Conservation (phyloP, 2,888 invertebrate species). For the Drosophila ustulata region DNA sequence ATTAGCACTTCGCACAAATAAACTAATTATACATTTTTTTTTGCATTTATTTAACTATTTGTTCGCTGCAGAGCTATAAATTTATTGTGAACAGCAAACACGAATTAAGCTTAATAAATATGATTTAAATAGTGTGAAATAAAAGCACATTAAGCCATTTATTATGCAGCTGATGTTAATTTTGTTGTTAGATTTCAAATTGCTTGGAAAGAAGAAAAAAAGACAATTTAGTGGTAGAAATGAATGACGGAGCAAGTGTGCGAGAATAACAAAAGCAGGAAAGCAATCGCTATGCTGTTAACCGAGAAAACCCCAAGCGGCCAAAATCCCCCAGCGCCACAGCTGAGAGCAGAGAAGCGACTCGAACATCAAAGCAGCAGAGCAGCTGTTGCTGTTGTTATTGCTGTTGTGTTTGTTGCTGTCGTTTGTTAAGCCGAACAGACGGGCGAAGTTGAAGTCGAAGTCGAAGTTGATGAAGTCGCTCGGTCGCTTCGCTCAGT, state of each 20-base stretch:
- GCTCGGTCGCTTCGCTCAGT: constrained; percentile 51
- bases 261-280: constrained; percentile 14
- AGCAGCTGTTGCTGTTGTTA: constrained; percentile 20
- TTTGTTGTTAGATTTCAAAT: constrained; percentile 5
- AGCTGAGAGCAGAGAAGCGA: constrained; percentile 15
- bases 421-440: constrained; percentile 39
- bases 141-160: neutral
- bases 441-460: constrained; percentile 38
- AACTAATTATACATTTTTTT: neutral
- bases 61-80: neutral
- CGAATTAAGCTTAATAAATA: neutral
- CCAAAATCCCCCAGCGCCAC: constrained; percentile 1
- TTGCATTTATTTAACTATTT: neutral
- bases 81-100: constrained; percentile 49
- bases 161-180: constrained; percentile 4
- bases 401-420: constrained; percentile 1
- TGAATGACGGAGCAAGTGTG: constrained; percentile 8
- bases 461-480: constrained; percentile 42
- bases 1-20: neutral
- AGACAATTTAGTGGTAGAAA: constrained; percentile 11
- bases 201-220: constrained; percentile 19
- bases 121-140: constrained; percentile 5
- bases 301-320: constrained; percentile 15
- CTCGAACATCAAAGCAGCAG: constrained; percentile 26
- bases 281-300: constrained; percentile 24